These are phyloP conservation scores for Metridium senile DNA, from an alignment of 92 coral and sea anemone genomes.

Conservation along the genomic window DNA sequence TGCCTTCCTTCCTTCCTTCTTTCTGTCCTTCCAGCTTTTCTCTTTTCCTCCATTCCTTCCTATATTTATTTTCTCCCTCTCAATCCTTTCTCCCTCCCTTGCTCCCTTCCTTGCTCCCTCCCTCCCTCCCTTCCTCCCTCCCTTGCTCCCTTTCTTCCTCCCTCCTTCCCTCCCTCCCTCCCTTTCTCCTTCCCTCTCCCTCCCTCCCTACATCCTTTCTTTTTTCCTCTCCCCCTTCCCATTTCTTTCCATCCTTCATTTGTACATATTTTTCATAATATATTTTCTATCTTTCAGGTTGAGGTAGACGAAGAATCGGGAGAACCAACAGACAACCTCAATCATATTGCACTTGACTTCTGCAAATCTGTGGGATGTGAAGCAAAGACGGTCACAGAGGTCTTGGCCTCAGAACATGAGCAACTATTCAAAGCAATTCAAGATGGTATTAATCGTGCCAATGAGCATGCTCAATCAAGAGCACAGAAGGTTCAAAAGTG, in stretches of 20 bases:
- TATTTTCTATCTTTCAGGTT: constrained; percentile 50
- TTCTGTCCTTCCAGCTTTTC: neutral
- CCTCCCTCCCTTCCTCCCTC: neutral
- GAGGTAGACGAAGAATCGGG: constrained; percentile 73
- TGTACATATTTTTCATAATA: neutral
- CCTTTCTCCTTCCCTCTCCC: neutral
- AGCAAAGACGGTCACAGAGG: constrained; percentile 73
- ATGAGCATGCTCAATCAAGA: constrained; percentile 63
- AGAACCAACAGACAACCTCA: constrained; percentile 81
- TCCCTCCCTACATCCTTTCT: neutral
- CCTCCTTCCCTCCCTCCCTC: neutral
- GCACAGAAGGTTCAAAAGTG: constrained; percentile 96
- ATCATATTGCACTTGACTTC: constrained; percentile 56
- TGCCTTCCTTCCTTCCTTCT: neutral
- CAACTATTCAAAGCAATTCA: constrained; percentile 89
- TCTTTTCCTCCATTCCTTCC: neutral
- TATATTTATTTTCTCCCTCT: neutral
- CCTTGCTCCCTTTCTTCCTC: neutral
- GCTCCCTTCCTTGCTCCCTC: neutral
- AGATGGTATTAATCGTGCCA: constrained; percentile 75
- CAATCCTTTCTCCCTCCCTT: neutral
- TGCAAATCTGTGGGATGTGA: constrained; percentile 76
- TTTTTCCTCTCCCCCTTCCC: neutral
- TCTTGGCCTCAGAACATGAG: constrained; percentile 72
- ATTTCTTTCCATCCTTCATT: neutral